phyloP scores from a whole-genome alignment of 1,140 invertebrate species.

The Orussus abietinus region DNA sequence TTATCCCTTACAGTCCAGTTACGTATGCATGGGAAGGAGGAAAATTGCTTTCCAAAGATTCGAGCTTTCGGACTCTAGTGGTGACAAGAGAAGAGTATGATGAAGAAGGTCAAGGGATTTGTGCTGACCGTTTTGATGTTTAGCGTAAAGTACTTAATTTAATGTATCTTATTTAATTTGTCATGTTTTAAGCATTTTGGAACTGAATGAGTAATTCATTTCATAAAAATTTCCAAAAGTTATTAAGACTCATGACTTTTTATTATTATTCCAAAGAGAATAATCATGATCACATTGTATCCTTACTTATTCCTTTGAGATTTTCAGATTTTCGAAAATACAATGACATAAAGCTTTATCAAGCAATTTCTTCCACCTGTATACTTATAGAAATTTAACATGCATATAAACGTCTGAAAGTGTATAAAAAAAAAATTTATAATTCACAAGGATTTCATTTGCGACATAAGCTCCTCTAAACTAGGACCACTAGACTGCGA shows the following conservation, averaged over 20 bases:
- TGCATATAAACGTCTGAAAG: too few relatives aligned
- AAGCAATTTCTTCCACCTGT: too few relatives aligned
- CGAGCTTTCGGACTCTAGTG: constrained; percentile 68
- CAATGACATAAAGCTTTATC: too few relatives aligned
- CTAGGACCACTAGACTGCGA: constrained; percentile 51
- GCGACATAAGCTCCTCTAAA: constrained; percentile 83
- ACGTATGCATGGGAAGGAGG: constrained; percentile 89
- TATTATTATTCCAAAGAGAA: too few relatives aligned
- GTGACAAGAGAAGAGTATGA: constrained; percentile 86
- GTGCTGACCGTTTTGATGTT: constrained; percentile 68
- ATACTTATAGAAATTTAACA: constrained; percentile 4
- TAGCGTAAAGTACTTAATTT: constrained; percentile 34
- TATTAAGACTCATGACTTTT: too few relatives aligned
- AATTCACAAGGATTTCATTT: constrained; percentile 78
- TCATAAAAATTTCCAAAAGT: too few relatives aligned
- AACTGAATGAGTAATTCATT: too few relatives aligned
- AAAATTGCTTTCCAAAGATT: constrained; percentile 67
- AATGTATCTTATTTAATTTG: not conserved
- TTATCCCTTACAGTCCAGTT: constrained; percentile 61
- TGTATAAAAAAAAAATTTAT: constrained; percentile 1
- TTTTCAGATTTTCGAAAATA: too few relatives aligned
- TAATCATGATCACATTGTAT: too few relatives aligned
- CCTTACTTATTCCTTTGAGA: too few relatives aligned
- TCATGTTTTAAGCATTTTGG: too few relatives aligned
- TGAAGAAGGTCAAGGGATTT: constrained; percentile 71